A percentile compares a stretch with the other conserved stretches of the same genome.
Conservation (phyloP, 1,140 invertebrate species). For the Drosophila subobscura region DNA sequence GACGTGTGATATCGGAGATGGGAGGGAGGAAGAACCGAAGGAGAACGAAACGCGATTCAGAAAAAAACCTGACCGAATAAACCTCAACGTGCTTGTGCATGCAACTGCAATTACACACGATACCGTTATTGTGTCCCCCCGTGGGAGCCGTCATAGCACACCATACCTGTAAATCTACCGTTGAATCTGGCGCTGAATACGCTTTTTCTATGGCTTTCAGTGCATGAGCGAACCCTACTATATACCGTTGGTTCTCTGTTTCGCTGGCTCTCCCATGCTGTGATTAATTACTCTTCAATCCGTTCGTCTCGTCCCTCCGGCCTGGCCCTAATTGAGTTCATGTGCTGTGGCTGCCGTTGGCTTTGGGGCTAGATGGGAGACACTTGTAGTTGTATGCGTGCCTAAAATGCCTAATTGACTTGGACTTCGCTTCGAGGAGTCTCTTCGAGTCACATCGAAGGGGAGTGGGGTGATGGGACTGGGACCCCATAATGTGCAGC, state of each 20-base stretch:
- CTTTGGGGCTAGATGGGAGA: conserved; percentile 4
- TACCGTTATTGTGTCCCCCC: conserved; percentile 67
- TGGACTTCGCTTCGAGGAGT: conserved; percentile 32
- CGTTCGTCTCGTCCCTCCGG: not conserved
- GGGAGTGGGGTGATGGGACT: conserved; percentile 15
- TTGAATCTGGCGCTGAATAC: conserved; percentile 36
- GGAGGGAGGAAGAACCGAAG: not conserved
- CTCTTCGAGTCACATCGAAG: not conserved
- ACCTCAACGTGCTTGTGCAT: conserved; percentile 66
- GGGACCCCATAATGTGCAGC: conserved; percentile 44
- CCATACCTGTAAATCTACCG: conserved; percentile 62
- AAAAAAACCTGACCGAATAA: conserved; percentile 68
- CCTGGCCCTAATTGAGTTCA: conserved; percentile 69
- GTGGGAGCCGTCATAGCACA: conserved; percentile 32
- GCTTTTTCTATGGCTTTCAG: conserved; percentile 21
- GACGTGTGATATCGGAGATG: conserved; percentile 19
- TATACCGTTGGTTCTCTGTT: too few relatives aligned
- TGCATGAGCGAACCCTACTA: conserved; percentile 12
- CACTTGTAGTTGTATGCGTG: conserved; percentile 77
- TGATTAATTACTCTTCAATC: conserved; percentile 16
- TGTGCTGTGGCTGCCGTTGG: conserved; percentile 20
- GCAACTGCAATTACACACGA: conserved; percentile 74
- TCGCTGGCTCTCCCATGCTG: not conserved
- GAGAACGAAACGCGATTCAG: conserved; percentile 10
- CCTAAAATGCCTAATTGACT: conserved; percentile 77